Percentiles rank a stretch among this genome's conserved stretches.
Evolutionary conservation across 2,888 invertebrate genomes (phyloP).

Genomic region (Gibbula magus): DNA sequence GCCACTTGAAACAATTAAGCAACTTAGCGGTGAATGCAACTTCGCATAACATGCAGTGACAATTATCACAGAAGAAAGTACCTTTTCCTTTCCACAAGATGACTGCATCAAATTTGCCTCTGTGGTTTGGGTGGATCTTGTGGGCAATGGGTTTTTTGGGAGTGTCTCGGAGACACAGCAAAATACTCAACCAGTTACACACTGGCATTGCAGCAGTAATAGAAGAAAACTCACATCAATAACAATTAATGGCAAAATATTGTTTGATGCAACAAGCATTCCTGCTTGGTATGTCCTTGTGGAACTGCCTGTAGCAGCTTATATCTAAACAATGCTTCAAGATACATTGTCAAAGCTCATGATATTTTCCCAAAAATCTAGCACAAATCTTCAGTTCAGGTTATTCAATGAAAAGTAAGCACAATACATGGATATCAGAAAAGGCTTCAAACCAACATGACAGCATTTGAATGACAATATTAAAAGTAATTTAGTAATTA

Average conservation of each 20-base stretch:
- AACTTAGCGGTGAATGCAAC: not conserved
- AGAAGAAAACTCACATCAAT: not conserved
- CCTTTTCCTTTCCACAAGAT: conserved; percentile 73
- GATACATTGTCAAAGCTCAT: no score
- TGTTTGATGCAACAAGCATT: not conserved
- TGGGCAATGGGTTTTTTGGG: conserved; percentile 60
- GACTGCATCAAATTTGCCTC: conserved; percentile 68
- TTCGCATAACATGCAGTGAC: not conserved
- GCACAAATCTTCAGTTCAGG: no score
- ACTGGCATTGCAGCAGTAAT: conserved; percentile 46
- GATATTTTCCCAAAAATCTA: no score
- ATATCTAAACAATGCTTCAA: not conserved
- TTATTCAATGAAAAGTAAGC: no score
- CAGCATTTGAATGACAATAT: no score
- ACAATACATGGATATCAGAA: no score
- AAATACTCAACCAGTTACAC: conserved; percentile 71
- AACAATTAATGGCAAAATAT: not conserved
- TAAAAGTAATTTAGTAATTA: no score
- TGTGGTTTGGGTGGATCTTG: conserved; percentile 66
- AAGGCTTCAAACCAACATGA: no score
- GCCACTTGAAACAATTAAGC: no score
- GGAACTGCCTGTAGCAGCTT: not conserved
- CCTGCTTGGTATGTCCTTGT: not conserved
- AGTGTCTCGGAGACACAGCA: conserved; percentile 65
- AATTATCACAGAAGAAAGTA: conserved; percentile 18